Percentiles rank a stretch among this genome's conserved stretches.
These are phyloP conservation scores for Pelecanus crispus DNA, from an alignment of 2,113 vertebrate genomes.

Conservation along the genomic window DNA sequence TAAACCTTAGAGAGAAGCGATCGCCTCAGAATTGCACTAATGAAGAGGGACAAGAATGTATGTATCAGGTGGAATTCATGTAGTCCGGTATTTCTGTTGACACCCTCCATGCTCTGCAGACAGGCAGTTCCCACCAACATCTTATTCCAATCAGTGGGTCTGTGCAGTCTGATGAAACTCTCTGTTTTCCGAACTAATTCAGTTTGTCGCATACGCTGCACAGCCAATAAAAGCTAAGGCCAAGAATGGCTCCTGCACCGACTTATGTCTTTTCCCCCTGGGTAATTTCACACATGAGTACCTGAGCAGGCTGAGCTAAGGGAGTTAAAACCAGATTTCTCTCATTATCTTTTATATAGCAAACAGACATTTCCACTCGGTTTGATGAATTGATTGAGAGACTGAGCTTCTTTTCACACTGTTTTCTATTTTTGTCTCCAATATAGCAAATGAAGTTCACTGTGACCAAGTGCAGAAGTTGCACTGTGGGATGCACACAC, in stretches of 20 bases:
- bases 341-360: conserved; percentile 53
- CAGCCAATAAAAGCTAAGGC: conserved; percentile 18
- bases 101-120: background rate
- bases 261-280: background rate
- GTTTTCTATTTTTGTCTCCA: conserved; percentile 6
- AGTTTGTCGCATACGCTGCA: background rate
- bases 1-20: background rate
- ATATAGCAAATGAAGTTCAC: background rate
- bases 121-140: background rate
- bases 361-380: conserved; percentile 52
- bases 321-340: conserved; percentile 52
- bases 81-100: background rate
- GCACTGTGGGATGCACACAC: background rate
- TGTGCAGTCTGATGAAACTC: background rate
- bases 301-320: conserved; percentile 12
- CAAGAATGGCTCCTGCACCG: background rate
- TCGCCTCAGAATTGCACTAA: background rate
- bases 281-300: conserved; percentile 65
- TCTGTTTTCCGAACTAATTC: conserved; percentile 37
- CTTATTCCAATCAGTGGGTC: background rate
- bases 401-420: background rate
- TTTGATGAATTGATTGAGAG: conserved; percentile 51
- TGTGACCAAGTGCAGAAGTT: background rate
- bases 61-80: background rate
- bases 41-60: background rate